Conservation (phyloP, 2,113 vertebrate species). For the Pterophyllum scalare region DNA sequence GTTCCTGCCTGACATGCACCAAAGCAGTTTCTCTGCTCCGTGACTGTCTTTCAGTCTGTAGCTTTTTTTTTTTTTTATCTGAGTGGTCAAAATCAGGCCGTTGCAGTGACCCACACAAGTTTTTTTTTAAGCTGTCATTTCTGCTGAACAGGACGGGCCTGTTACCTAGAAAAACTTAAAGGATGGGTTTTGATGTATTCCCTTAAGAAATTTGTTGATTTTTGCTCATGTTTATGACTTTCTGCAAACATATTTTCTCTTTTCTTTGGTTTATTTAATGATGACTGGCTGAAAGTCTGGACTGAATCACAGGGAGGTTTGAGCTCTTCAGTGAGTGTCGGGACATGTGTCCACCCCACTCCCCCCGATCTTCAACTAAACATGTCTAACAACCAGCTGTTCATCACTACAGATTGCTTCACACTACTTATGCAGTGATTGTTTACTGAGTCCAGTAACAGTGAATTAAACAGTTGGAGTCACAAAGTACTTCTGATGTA, state of each 20-base stretch:
- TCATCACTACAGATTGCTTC: background rate
- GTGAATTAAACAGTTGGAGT: constrained; percentile 8
- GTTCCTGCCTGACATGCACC: constrained; percentile 50
- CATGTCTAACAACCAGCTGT: constrained; percentile 8
- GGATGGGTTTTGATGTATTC: background rate
- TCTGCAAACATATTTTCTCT: background rate
- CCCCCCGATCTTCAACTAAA: constrained; percentile 5
- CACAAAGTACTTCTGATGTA: background rate
- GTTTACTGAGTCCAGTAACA: constrained; percentile 19
- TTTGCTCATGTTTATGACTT: background rate
- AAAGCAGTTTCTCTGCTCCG: constrained; percentile 32
- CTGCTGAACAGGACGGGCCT: background rate
- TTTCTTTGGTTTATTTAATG: constrained; percentile 44
- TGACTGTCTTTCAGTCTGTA: constrained; percentile 33
- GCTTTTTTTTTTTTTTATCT: constrained; percentile 35
- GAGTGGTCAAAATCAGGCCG: background rate
- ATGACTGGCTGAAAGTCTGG: constrained; percentile 36
- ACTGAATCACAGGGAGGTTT: constrained; percentile 39
- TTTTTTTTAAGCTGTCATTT: background rate
- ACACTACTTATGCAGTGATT: constrained; percentile 22
- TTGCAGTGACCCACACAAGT: background rate
- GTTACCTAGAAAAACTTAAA: background rate
- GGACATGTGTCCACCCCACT: constrained; percentile 29
- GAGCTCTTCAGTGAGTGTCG: constrained; percentile 22
- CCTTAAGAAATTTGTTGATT: background rate